These are phyloP conservation scores for Cheumatopsyche charites DNA, from an alignment of 1,140 invertebrate species.

Conservation along the genomic window DNA sequence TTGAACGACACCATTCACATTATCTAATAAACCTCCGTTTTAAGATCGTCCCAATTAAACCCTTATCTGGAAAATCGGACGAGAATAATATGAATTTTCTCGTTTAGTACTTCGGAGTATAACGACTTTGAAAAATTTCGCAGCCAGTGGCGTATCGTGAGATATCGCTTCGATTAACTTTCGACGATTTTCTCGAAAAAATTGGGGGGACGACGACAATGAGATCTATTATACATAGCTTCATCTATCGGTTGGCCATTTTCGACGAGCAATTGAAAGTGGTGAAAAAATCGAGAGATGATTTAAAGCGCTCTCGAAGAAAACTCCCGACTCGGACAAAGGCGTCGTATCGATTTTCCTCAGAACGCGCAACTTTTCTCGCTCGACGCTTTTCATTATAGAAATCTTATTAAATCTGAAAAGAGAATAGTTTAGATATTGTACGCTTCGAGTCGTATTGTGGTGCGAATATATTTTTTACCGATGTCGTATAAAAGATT, in stretches of 20 bases:
- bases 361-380: not conserved
- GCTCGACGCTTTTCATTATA: too few relatives aligned
- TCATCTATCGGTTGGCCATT: not conserved
- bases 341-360: not conserved
- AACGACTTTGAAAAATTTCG: not conserved
- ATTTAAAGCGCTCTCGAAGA: not conserved
- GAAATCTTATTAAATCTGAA: too few relatives aligned
- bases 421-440: too few relatives aligned
- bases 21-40: too few relatives aligned
- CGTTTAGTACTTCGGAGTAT: too few relatives aligned
- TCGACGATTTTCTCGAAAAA: conserved; percentile 1
- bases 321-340: not conserved
- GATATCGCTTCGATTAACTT: conserved; percentile 4
- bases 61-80: too few relatives aligned
- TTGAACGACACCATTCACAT: too few relatives aligned
- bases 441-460: too few relatives aligned
- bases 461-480: too few relatives aligned
- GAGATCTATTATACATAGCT: not conserved
- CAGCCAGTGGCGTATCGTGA: not conserved
- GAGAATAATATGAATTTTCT: too few relatives aligned
- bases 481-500: too few relatives aligned
- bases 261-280: not conserved
- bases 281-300: conserved; percentile 5
- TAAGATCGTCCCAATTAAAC: too few relatives aligned
- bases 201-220: not conserved